Base-by-base conservation (phyloP, 2,113 vertebrate species). In the Eulacestoma nigropectus region DNA sequence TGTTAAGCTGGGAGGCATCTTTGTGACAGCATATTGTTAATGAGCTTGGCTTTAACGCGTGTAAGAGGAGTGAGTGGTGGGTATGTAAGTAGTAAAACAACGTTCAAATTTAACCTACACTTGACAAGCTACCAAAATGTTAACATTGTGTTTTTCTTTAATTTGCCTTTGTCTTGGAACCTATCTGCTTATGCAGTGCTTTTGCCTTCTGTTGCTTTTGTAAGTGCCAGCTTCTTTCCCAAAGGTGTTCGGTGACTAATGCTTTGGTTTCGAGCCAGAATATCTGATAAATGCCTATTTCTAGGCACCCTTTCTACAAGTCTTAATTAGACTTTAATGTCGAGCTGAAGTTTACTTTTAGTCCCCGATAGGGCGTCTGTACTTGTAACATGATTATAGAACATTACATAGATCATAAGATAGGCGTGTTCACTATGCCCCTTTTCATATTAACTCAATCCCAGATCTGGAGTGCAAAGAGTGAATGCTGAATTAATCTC, bases 271-370 rank as follows among this genome's bases (percentile, higher is more conserved):
- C 55, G 27, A 97, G 98, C 98, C 98, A 98, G 98, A 98, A 98
- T 98, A 97, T 98, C 97, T 98, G 97, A 98, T 97, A 98, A 97
- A 98, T 93, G 97, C 98, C 97, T 98, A 95, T 98, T 98, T 98
- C 97, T 93, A 97, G 96, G 97, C 97, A 97, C 96, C 96, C 96
- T 95, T 96, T 98, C 94, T 95, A 78, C 97, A 97, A 98, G 97
- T 98, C 98, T 98, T 98, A 98, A 98, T 98, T 98, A 98, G 98
- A 98, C 97, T 98, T 98, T 97, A 98, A 98, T 98, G 97, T 98
- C 98, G 98, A 95, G 89, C 89, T 96, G 95, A 98, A 98, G 98
- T 98, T 98, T 98, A 97, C 97, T 98, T 97, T 95, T 50, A 95
- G 95, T 93, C 87, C 76, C 82, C 65, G n/a, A 46, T 17, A 87